These are phyloP conservation scores for Eidolon helvum DNA, from an alignment of 2,113 vertebrate genomes.

Conservation along the genomic window DNA sequence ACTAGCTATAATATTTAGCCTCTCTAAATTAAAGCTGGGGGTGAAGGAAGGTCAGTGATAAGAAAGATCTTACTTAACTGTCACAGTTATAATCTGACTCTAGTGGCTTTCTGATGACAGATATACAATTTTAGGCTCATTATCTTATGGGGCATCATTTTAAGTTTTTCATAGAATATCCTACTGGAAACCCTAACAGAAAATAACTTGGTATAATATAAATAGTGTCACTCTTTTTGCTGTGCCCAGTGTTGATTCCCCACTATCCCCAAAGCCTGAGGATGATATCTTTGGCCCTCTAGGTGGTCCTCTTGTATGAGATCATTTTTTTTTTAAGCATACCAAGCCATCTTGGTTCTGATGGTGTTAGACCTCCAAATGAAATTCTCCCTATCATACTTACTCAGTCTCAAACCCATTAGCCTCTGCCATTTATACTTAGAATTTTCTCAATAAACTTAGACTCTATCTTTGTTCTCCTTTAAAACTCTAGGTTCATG, in stretches of 20 bases:
- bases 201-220: background rate
- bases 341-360: background rate
- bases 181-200: background rate
- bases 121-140: background rate
- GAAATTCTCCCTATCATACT: background rate
- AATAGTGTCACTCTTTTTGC: background rate
- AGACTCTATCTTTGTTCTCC: background rate
- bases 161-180: background rate
- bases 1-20: background rate
- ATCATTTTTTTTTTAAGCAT: background rate
- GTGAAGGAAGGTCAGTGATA: background rate
- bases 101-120: background rate
- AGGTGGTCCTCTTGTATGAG: background rate
- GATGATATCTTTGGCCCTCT: background rate
- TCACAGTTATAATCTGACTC: background rate
- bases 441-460: background rate
- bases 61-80: background rate
- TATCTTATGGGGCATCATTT: background rate
- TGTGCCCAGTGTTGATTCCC: background rate
- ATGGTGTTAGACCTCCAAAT: background rate
- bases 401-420: background rate
- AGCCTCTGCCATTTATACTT: background rate
- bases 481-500: background rate
- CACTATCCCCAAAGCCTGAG: background rate
- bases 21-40: background rate